Evolutionary conservation across 2,113 vertebrate genomes (phyloP).

Genomic region (Plecotus auritus): DNA sequence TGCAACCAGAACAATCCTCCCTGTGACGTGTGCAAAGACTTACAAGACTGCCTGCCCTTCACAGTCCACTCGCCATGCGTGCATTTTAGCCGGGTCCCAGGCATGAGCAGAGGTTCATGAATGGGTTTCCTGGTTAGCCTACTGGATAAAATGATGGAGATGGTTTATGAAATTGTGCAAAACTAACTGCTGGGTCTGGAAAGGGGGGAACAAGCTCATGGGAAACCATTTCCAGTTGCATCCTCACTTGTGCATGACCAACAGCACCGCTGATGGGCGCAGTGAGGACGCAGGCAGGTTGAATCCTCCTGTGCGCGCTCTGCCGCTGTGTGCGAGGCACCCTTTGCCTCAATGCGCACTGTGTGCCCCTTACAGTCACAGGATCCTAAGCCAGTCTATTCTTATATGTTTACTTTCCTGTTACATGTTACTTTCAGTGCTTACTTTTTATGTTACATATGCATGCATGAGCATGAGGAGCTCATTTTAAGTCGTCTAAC

Average conservation of each 20-base stretch:
- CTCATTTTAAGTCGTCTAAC: neutral
- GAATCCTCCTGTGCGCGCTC: no score
- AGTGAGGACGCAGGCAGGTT: no score
- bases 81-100: neutral
- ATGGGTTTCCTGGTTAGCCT: no score
- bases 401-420: neutral
- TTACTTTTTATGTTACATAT: neutral
- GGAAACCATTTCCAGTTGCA: neutral
- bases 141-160: neutral
- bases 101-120: no score
- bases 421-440: neutral
- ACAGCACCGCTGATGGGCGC: no score
- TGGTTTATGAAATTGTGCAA: neutral
- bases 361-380: no score
- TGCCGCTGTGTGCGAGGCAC: no score
- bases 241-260: neutral
- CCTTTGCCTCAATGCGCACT: fast-evolving
- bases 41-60: no score
- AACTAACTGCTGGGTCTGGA: neutral
- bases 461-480: neutral
- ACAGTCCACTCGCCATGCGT: no score
- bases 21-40: no score
- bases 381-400: neutral
- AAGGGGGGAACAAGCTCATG: neutral
- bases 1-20: neutral